A percentile compares a stretch with the other conserved stretches of the same genome.
Conservation (phyloP, 2,797 vertebrate species). For the Notolepis coatsorum region DNA sequence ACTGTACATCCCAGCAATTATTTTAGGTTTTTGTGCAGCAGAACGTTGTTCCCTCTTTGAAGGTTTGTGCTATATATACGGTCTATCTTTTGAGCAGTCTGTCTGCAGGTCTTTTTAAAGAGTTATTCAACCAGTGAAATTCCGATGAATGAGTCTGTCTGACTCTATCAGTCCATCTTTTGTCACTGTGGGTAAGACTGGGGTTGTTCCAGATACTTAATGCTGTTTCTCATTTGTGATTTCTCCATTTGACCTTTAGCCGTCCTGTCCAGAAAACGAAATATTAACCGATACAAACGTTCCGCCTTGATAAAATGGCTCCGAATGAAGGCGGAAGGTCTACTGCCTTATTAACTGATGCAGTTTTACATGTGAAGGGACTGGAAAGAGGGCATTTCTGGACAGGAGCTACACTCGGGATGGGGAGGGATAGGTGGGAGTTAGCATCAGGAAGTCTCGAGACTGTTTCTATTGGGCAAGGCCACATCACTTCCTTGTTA, state of each 20-base stretch:
- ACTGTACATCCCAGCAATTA: conserved; percentile 83
- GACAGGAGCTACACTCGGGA: conserved; percentile 46
- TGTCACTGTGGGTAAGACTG: conserved; percentile 38
- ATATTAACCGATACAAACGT: too few species aligned
- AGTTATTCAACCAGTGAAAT: conserved; percentile 61
- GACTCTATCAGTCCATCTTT: conserved; percentile 50
- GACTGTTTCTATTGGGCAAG: conserved; percentile 45
- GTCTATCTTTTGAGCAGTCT: conserved; percentile 42
- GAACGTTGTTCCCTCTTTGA: conserved; percentile 71
- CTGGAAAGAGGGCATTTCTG: conserved; percentile 28
- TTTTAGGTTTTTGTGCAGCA: conserved; percentile 82
- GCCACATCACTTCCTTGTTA: conserved; percentile 31
- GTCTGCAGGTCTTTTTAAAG: conserved; percentile 61
- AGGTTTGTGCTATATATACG: conserved; percentile 75
- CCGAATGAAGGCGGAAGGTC: conserved; percentile 37
- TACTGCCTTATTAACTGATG: conserved; percentile 21
- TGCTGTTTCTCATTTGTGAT: conserved; percentile 30
- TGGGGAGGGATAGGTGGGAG: conserved; percentile 45
- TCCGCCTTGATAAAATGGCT: too few species aligned
- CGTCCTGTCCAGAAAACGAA: conserved; percentile 43
- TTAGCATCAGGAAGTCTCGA: conserved; percentile 17
- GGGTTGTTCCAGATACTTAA: conserved; percentile 36
- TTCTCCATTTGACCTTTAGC: conserved; percentile 49
- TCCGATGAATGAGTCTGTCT: conserved; percentile 67
- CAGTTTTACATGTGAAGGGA: conserved; percentile 35